Evolutionary conservation across 2,888 invertebrate species (phyloP), one percentile per base, ranked within the genome.

Genomic region (Formica aserva): DNA sequence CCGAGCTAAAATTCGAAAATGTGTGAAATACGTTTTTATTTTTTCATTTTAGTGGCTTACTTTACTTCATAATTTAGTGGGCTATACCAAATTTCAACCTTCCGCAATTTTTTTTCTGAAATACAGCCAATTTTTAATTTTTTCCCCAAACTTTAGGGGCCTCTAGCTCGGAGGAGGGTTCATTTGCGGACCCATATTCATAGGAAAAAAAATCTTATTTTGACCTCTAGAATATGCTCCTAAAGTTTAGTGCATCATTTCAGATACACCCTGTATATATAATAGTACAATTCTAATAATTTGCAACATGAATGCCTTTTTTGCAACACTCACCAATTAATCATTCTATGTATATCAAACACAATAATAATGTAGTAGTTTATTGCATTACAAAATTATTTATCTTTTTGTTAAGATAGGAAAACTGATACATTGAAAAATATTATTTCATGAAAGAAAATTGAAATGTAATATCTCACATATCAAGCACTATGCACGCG

Each of bases 371-470:
- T 74, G n/a, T 6, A 26, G 18, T 22, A 48, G 11, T 32, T 76
- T 52, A 22, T 22, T 35, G 32, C 32, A 32, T 32, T 15, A 41
- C 2, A n/a, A 60, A 67, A 32, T 57, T 15, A 72, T 78, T 82
- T 71, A 65, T n/a, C 13, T 81, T 67, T 52, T 78, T 18, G n/a
- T 35, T 15, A 71, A 66, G 71, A 22, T 29, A 74, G 76, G 32
- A 81, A 77, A 66, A 83, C 57, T 83, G 81, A 80, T 13, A 18
- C 48, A 29, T 38, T 63, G 45, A 35, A 41, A 75, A 45, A 22
- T 67, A 71, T 45, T 55, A n/a, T 52, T 80, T 63, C 41, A 3
- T 38, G 69, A 82, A 84, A n/a, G 62, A 29, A 38, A 60, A 26
- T n/a, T 63, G 52, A 57, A 85, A 74, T 45, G 77, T 60, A 41